Conservation (phyloP, 2,797 vertebrate genomes). For the Semotilus atromaculatus region DNA sequence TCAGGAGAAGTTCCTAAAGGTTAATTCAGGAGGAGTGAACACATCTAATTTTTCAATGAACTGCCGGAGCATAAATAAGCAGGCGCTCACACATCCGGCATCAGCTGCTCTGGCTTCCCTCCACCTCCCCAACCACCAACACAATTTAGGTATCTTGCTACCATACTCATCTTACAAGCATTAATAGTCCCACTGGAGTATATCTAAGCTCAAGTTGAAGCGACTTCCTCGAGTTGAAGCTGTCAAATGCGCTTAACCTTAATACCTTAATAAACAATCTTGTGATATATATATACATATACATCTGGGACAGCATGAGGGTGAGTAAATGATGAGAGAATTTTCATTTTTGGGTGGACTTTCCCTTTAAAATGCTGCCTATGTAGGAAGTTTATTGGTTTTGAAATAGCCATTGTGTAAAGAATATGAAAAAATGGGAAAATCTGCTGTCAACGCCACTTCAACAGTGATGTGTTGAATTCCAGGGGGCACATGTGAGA, state of each 20-base stretch:
- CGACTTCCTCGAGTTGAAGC: no score
- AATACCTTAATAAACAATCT: neutral
- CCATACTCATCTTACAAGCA: no score
- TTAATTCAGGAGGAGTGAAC: no score
- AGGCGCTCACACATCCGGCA: no score
- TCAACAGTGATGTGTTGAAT: slow-evolving; percentile 36
- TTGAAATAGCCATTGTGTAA: neutral
- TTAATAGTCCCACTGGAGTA: no score
- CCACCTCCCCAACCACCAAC: no score
- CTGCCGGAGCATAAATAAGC: neutral
- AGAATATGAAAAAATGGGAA: neutral
- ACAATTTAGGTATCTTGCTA: no score
- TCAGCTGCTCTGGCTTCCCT: no score
- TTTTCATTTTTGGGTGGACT: neutral
- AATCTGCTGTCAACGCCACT: neutral
- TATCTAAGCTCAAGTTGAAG: neutral
- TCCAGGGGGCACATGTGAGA: slow-evolving; percentile 26
- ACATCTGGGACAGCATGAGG: neutral
- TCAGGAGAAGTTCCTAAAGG: no score
- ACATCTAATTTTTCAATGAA: neutral
- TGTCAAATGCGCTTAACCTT: neutral
- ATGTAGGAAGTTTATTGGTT: neutral
- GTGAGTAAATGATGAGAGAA: neutral
- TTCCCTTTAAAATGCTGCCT: neutral
- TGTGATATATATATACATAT: neutral